A percentile compares a stretch with the other conserved stretches of the same genome.
phyloP scores from a whole-genome alignment of 2,888 invertebrate species.

The Synanthedon formicaeformis region DNA sequence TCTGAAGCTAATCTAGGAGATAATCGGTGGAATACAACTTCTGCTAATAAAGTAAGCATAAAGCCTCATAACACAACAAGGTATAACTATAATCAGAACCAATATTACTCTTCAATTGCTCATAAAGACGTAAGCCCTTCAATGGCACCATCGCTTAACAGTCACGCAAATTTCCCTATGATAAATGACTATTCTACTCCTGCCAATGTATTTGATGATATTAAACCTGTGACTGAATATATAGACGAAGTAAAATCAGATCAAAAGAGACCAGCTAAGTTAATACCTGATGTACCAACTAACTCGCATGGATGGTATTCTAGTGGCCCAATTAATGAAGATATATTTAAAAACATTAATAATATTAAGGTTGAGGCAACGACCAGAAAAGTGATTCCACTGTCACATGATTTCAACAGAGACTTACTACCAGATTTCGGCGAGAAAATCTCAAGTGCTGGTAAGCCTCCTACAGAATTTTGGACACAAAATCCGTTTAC shows the following conservation, averaged over 20 bases:
- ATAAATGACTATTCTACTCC: constrained; percentile 33
- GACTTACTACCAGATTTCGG: constrained; percentile 43
- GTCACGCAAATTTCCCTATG: constrained; percentile 65
- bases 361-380: constrained; percentile 48
- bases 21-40: constrained; percentile 52
- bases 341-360: constrained; percentile 33
- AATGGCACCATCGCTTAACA: constrained; percentile 35
- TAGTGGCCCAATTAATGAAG: constrained; percentile 38
- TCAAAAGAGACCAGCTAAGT: constrained; percentile 39
- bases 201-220: constrained; percentile 11
- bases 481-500: constrained; percentile 26
- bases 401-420: constrained; percentile 38
- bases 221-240: constrained; percentile 34
- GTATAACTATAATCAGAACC: background rate
- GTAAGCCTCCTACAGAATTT: constrained; percentile 51
- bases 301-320: constrained; percentile 66
- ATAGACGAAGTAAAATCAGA: constrained; percentile 25
- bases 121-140: constrained; percentile 13
- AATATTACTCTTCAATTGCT: background rate
- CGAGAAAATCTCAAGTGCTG: constrained; percentile 46
- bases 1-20: constrained; percentile 33
- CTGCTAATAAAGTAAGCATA: constrained; percentile 10
- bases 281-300: constrained; percentile 49
- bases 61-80: background rate
- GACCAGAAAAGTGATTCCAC: constrained; percentile 53